Base-by-base conservation (phyloP, 1,140 invertebrate species). In the Popillia japonica region DNA sequence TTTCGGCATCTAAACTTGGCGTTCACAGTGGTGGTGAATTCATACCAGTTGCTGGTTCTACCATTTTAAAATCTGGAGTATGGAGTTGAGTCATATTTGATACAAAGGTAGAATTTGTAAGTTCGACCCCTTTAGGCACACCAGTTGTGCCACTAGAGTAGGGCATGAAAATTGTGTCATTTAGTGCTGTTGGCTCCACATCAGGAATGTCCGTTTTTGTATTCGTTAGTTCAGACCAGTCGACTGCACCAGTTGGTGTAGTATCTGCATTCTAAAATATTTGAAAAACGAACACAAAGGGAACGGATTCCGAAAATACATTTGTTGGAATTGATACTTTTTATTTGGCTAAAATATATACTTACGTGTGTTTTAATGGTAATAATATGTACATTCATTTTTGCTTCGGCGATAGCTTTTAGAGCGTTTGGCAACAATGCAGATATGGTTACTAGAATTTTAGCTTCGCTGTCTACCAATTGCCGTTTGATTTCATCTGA, bases 71-170 rank as follows among this genome's bases (percentile, higher is more conserved):
- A 4, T 78, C 78, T 17, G 80, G 44, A 34, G 20, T 8, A 17
- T 0, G 0, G 0, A 75, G 4, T 83, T 88, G 87, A 14, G 68
- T 22, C 8, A 87, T n/a, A 81, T 92, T 92, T 2, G 88, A 85
- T 40, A 89, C 83, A 72, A 92, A 84, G 84, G 91, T 92, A 55
- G 83, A 87, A 84, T 96, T 92, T 0, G 93, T 93, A 0, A 96
- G 83, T 87, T 95, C 91, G 0, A 96, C 95, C 34, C 94, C 95
- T 90, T 97, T 97, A 9, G 96, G 95, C 61, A 94, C 83, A 11
- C 96, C 95, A 34, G 95, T 97, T 3, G 96, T 97, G 17, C 96
- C 96, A 85, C 95, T 96, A 0, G 95, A 93, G 86, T 90, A 93
- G 23, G 89, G 89, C 74, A 93, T 80, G 72, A 92, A 82, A 14